Evolutionary conservation across 1,140 invertebrate species (phyloP).

Genomic region (Neodiprion fabricii): DNA sequence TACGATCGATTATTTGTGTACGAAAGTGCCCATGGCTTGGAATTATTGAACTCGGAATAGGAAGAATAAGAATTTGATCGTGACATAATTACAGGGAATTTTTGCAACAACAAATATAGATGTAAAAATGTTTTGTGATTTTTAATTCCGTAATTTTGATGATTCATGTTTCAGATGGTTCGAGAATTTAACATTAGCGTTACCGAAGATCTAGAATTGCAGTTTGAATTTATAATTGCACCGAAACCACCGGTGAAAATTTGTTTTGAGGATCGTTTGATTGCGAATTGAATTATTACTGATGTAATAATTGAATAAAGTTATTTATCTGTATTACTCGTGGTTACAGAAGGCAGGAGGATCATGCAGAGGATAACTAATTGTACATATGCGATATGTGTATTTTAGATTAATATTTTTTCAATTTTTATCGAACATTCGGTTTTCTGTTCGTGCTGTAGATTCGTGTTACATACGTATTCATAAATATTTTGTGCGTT

Average conservation of each 20-base stretch:
- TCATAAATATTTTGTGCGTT: too few relatives aligned
- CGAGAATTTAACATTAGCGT: constrained; percentile 73
- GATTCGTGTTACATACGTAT: too few relatives aligned
- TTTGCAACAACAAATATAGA: too few relatives aligned
- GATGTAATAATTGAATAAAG: background rate
- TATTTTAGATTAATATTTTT: background rate
- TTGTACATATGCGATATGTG: constrained; percentile 1
- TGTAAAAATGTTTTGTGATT: too few relatives aligned
- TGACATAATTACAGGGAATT: background rate
- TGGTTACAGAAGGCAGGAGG: background rate
- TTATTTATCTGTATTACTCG: constrained; percentile 3
- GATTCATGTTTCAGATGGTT: constrained; percentile 64
- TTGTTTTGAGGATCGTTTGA: constrained; percentile 65
- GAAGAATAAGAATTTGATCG: constrained; percentile 16
- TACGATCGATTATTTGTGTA: too few relatives aligned
- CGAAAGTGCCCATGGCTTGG: background rate
- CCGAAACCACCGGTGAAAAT: constrained; percentile 76
- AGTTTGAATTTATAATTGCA: constrained; percentile 80
- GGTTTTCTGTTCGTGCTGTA: too few relatives aligned
- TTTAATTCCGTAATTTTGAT: too few relatives aligned
- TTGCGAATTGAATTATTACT: background rate
- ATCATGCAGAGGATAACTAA: background rate
- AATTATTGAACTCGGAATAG: background rate
- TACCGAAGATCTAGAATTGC: constrained; percentile 71
- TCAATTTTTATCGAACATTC: background rate